A percentile compares a stretch with the other conserved stretches of the same genome.
These are phyloP conservation scores for Trichogramma evanescens DNA, from an alignment of 2,888 invertebrate genomes.

Conservation along the genomic window DNA sequence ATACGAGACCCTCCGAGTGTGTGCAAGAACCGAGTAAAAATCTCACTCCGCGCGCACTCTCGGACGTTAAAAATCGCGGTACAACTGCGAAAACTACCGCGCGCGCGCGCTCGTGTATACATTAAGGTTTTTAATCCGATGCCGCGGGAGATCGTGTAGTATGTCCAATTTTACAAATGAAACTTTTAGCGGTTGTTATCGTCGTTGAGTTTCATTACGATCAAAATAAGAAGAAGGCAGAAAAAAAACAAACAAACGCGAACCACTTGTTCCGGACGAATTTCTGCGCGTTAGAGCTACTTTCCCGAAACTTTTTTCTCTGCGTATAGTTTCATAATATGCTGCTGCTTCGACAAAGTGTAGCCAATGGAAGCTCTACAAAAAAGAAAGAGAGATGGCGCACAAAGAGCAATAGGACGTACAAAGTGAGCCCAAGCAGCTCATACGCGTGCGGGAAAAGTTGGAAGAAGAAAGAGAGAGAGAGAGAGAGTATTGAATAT, in stretches of 20 bases:
- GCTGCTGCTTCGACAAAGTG: background rate
- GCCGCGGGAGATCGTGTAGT: too few species aligned
- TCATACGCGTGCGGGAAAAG: background rate
- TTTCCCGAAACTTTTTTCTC: background rate
- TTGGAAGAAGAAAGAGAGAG: too few species aligned
- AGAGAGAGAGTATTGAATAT: too few species aligned
- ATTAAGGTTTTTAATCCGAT: too few species aligned
- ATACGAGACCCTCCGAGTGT: too few species aligned
- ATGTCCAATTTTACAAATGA: too few species aligned
- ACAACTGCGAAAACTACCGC: slow-evolving; percentile 1
- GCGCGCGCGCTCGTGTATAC: background rate
- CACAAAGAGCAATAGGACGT: background rate
- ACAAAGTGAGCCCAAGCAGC: background rate
- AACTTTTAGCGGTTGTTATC: background rate
- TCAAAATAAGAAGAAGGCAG: background rate
- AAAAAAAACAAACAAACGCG: background rate
- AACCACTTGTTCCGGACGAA: background rate
- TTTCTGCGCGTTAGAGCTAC: background rate
- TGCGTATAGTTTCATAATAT: background rate
- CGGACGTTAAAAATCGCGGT: background rate
- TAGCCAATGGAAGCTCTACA: background rate
- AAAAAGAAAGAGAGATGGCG: background rate
- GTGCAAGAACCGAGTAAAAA: too few species aligned
- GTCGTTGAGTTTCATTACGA: background rate
- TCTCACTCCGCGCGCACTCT: background rate